A percentile compares a stretch with the other conserved stretches of the same genome.
phyloP scores from a whole-genome alignment of 2,113 vertebrate species.

The Puntigrus tetrazona region DNA sequence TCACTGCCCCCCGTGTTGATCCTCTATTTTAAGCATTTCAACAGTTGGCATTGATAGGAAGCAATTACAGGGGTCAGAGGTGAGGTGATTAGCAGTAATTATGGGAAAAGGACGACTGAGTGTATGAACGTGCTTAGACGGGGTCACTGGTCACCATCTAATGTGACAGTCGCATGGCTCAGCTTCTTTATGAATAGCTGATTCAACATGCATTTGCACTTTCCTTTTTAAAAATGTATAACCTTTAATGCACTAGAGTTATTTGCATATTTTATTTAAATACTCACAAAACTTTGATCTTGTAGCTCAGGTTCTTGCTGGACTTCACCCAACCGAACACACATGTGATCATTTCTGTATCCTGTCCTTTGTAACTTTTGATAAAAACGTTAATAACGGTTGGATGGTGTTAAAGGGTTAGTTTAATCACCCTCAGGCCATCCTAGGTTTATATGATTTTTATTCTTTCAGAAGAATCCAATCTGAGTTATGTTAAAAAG shows the following conservation, averaged over 20 bases:
- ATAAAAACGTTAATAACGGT: not conserved
- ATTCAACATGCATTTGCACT: not conserved
- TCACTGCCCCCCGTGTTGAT: constrained; percentile 30
- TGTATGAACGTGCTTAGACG: constrained; percentile 5
- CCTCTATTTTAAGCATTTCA: constrained; percentile 35
- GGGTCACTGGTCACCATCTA: constrained; percentile 30
- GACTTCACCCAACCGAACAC: constrained; percentile 22
- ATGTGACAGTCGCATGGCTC: constrained; percentile 16
- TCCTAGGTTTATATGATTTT: too few species aligned
- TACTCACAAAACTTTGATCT: constrained; percentile 8
- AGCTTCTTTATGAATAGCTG: constrained; percentile 16
- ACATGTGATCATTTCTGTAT: constrained; percentile 20
- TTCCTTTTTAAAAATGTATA: constrained; percentile 4
- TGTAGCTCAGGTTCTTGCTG: constrained; percentile 8
- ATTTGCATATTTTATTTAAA: not conserved
- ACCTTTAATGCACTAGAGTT: not conserved
- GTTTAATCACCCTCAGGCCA: too few species aligned
- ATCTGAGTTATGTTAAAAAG: too few species aligned
- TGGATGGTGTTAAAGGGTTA: not conserved
- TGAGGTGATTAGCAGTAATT: constrained; percentile 55
- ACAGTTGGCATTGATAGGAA: constrained; percentile 46
- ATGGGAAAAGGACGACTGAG: constrained; percentile 25
- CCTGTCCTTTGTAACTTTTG: constrained; percentile 34
- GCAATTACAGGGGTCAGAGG: constrained; percentile 54
- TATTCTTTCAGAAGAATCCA: too few species aligned